Evolutionary conservation across 2,113 vertebrate species (phyloP).

Genomic region (Eurypyga helias): DNA sequence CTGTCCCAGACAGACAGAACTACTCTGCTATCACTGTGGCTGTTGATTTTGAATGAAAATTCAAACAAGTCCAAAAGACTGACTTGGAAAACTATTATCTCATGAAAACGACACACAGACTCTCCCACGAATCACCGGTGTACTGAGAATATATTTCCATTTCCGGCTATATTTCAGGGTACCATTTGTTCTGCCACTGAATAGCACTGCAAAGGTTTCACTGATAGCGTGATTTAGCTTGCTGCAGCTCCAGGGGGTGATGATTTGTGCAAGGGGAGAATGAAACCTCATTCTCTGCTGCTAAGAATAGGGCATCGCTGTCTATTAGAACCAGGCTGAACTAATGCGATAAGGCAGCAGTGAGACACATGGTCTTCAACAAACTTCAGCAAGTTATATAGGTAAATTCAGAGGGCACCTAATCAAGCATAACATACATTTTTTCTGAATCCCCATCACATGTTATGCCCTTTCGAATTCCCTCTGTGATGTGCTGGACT

Average conservation of each 20-base stretch:
- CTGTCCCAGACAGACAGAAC: background rate
- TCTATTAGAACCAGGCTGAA: slow-evolving; percentile 17
- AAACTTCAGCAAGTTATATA: background rate
- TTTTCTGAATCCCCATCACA: background rate
- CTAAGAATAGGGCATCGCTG: background rate
- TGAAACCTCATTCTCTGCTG: background rate
- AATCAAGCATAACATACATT: background rate
- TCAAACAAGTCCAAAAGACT: background rate
- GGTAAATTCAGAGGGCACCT: background rate
- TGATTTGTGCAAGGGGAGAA: slow-evolving; percentile 9
- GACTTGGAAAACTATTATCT: background rate
- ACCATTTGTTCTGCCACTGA: background rate
- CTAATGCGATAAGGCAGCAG: slow-evolving; percentile 17
- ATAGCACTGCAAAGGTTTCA: background rate
- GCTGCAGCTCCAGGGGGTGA: background rate
- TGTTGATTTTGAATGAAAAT: background rate
- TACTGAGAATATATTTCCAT: background rate
- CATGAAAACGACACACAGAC: background rate
- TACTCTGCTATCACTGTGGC: background rate
- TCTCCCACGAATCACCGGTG: background rate
- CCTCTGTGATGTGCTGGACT: background rate
- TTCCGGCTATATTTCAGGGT: background rate
- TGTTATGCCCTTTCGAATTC: background rate
- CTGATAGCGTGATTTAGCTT: background rate
- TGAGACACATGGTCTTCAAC: background rate